Evolutionary conservation across 2,113 vertebrate genomes (phyloP).

Genomic region (Bos javanicus): DNA sequence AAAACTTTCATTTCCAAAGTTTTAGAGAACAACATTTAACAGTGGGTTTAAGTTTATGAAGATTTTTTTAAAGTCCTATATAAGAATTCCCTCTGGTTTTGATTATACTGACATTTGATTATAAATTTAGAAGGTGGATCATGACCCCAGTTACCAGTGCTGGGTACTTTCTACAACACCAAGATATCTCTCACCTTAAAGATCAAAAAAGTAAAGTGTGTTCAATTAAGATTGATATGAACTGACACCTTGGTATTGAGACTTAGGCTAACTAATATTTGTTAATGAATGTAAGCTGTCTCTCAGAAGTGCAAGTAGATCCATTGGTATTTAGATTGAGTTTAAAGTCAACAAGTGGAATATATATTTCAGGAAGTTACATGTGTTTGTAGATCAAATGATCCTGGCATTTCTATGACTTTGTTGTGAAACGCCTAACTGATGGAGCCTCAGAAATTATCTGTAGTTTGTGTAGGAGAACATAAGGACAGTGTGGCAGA

Average conservation of each 20-base stretch:
- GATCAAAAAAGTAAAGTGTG: background rate
- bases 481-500: background rate
- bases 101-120: constrained; percentile 7
- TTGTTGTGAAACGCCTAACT: background rate
- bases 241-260: background rate
- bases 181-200: background rate
- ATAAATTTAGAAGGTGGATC: constrained; percentile 3
- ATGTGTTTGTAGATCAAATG: constrained; percentile 26
- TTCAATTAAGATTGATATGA: background rate
- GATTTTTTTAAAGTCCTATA: background rate
- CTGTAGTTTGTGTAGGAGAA: background rate
- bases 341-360: constrained; percentile 38
- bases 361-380: background rate
- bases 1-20: background rate
- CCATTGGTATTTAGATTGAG: background rate
- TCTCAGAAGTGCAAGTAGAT: constrained; percentile 17
- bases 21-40: constrained; percentile 6
- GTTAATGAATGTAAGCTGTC: constrained; percentile 11
- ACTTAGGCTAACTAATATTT: background rate
- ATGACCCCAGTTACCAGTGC: background rate
- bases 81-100: background rate
- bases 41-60: constrained; percentile 7
- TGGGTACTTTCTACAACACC: background rate
- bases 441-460: constrained; percentile 13
- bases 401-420: constrained; percentile 2